These are phyloP conservation scores for Aldabrachelys gigantea DNA, from an alignment of 2,113 vertebrate genomes.

Conservation along the genomic window DNA sequence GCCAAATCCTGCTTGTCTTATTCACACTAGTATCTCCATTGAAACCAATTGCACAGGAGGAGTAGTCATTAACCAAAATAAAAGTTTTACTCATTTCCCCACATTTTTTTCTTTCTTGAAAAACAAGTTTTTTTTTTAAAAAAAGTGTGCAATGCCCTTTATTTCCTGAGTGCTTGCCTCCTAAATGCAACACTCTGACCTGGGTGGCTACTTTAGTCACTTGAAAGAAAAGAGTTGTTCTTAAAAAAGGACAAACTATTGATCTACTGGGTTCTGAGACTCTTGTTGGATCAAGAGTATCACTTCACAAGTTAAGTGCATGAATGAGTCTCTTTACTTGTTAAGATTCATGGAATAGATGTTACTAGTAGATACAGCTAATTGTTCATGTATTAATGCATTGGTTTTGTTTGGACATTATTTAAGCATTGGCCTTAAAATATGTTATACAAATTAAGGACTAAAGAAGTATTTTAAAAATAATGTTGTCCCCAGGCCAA, in stretches of 20 bases:
- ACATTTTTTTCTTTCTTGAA: slow-evolving; percentile 36
- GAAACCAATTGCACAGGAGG: neutral
- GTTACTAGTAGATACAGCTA: neutral
- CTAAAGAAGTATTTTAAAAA: neutral
- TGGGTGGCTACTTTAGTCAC: slow-evolving; percentile 28
- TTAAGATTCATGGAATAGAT: neutral
- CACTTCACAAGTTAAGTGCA: neutral
- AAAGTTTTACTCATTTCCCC: slow-evolving; percentile 34
- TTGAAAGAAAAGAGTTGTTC: neutral
- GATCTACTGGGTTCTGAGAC: neutral
- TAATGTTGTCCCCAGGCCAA: neutral
- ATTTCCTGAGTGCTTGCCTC: neutral
- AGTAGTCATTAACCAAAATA: slow-evolving; percentile 30
- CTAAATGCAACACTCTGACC: neutral
- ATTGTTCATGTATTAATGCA: neutral
- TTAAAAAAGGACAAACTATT: neutral
- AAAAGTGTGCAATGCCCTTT: neutral
- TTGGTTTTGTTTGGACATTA: neutral
- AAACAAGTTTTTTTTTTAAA: neutral
- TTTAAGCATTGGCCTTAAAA: neutral
- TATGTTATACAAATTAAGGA: neutral
- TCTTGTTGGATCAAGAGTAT: neutral
- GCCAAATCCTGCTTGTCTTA: slow-evolving; percentile 24
- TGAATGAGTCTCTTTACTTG: neutral
- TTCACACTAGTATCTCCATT: neutral